Percentiles rank a stretch among this genome's conserved stretches.
Conservation (phyloP, 1,140 invertebrate species). For the Oedothorax gibbosus region DNA sequence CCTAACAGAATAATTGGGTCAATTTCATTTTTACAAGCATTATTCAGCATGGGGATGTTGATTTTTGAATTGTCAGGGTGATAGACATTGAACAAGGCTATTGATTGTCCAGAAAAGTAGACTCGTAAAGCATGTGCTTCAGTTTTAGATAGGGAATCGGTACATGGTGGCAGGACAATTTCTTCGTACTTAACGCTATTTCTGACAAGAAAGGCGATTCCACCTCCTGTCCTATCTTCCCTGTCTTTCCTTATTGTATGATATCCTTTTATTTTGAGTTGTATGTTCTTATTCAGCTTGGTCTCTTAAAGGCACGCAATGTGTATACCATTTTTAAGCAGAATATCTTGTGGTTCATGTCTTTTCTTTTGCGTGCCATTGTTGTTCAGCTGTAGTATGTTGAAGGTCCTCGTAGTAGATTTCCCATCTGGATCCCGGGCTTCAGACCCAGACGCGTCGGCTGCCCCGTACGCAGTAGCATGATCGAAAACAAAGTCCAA, state of each 20-base stretch:
- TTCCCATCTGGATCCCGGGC: too few species aligned
- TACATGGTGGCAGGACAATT: too few species aligned
- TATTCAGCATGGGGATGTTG: too few species aligned
- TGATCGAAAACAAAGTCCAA: too few species aligned
- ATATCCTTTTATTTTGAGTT: neutral
- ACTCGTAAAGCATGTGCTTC: too few species aligned
- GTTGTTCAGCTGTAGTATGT: conserved; percentile 12
- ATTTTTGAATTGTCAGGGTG: too few species aligned
- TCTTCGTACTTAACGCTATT: too few species aligned
- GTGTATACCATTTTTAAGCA: conserved; percentile 7
- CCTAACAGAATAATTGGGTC: neutral
- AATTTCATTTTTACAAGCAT: neutral
- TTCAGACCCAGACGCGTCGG: too few species aligned
- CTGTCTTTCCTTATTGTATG: conserved; percentile 15
- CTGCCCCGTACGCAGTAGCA: too few species aligned
- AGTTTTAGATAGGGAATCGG: neutral
- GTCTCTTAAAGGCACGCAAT: conserved; percentile 8
- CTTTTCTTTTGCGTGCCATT: conserved; percentile 3
- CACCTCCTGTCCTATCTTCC: neutral
- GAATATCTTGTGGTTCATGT: neutral
- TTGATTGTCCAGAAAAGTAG: neutral
- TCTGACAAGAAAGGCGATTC: neutral
- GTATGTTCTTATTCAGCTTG: neutral
- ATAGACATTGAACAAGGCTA: neutral
- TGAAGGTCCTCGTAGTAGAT: conserved; percentile 12